Conservation (phyloP, 2,113 vertebrate species). For the Carettochelys insculpta region DNA sequence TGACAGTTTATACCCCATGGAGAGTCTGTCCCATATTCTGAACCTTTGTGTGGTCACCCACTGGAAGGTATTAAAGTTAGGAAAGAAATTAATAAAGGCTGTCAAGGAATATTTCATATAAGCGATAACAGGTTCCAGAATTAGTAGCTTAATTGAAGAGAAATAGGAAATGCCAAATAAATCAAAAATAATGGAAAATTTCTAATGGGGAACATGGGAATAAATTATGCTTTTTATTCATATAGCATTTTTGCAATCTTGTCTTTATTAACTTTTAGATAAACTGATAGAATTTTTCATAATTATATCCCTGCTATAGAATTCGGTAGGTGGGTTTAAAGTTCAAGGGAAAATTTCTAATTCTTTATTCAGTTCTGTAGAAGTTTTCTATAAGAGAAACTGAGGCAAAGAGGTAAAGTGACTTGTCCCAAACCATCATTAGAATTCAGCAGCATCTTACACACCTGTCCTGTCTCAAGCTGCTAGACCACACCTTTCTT, state of each 20-base stretch:
- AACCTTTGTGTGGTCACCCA: accelerated
- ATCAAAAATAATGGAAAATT: background rate
- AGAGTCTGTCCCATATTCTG: accelerated
- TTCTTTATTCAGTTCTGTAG: background rate
- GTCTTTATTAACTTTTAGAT: background rate
- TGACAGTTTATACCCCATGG: background rate
- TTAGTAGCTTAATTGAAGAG: background rate
- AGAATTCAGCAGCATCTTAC: background rate
- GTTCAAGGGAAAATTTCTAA: background rate
- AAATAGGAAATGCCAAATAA: background rate
- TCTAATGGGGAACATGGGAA: background rate
- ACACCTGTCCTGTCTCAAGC: background rate
- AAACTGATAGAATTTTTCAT: background rate
- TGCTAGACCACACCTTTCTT: background rate
- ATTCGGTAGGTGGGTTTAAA: background rate
- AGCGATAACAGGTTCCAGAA: background rate
- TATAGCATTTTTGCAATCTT: background rate
- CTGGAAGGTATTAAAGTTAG: accelerated
- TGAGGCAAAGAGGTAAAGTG: background rate
- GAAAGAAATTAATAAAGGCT: background rate
- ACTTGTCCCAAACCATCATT: background rate
- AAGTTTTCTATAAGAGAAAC: background rate
- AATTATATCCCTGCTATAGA: constrained; percentile 6
- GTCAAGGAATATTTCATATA: background rate
- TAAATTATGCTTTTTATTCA: background rate